Base-by-base conservation (phyloP, 2,888 invertebrate genomes). In the Xylophagus ater region DNA sequence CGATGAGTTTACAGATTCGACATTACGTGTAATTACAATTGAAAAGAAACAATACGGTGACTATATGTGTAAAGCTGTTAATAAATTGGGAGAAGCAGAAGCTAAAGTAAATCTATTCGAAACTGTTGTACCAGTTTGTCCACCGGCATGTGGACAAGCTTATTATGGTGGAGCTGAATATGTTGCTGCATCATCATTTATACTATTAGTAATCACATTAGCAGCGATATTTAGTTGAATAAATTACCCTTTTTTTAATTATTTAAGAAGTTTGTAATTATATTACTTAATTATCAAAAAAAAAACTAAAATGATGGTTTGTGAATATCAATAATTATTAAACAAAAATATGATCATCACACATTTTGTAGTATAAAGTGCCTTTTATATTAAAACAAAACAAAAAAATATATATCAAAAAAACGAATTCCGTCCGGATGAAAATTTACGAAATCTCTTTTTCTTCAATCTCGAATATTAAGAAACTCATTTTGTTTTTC, bases 1-100 rank as follows among this genome's bases (percentile, higher is more conserved):
- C 1, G 90, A 92, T 54, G 89, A 92, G 56, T 89, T 86, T 55
- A 88, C 89, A 0, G 89, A 90, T 58, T 88, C 89, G 0, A 90
- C 89, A 0, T 66, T 92, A 17, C 74, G 89, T 41, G 81, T 90
- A 3, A 86, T 89, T 40, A 90, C 89, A 0, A 85, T 90, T 36
- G 92, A 92, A 65, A 90, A 90, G 57, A 71, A 82, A 9, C 90
- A 92, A 56, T 92, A 82, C 54, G 90, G 90, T 1, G 66, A 74
- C 47, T 92, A 89, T 65, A 73, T 78, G 0, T 92, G 92, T 68
- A 84, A 80, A 56, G 92, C 92, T 2, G 79, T 81, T 44, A 92
- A 92, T 60, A 90, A 89, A 51, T 70, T 92, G 15, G 92, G 92
- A 3, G 70, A 76, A 4, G 78, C 77, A n/a, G 81, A 86, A 56